A percentile compares a stretch with the other conserved stretches of the same genome.
These are phyloP conservation scores for Sarcophaga variegata DNA, from an alignment of 2,888 invertebrate genomes.

Conservation along the genomic window DNA sequence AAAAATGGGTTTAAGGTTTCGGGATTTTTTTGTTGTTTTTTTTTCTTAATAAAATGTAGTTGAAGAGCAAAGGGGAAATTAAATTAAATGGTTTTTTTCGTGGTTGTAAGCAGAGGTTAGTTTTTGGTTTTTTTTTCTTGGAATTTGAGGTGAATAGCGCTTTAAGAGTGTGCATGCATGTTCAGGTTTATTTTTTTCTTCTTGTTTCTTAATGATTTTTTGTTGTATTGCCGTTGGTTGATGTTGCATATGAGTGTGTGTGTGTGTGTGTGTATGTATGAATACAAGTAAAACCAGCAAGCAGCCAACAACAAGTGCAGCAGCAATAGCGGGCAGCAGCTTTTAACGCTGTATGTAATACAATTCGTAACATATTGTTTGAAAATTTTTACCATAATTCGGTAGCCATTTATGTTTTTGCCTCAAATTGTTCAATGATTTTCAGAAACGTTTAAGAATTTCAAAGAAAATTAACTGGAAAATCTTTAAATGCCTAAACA, in stretches of 20 bases:
- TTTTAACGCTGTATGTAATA: background rate
- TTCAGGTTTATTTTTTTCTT: background rate
- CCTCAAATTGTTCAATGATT: background rate
- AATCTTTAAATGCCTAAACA: background rate
- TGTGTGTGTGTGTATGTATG: background rate
- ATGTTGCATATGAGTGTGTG: background rate
- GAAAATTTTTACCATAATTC: conserved; percentile 35
- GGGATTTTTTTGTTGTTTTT: no score
- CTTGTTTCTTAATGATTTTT: background rate
- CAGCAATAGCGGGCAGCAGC: background rate
- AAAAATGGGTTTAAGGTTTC: no score
- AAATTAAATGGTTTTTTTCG: no score
- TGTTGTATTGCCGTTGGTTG: conserved; percentile 21
- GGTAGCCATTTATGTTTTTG: conserved; percentile 6
- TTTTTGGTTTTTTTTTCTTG: no score
- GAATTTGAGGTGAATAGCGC: no score
- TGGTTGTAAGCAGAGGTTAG: no score
- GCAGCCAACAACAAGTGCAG: conserved; percentile 57
- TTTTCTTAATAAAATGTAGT: no score
- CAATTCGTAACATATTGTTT: conserved; percentile 64
- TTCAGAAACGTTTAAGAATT: background rate
- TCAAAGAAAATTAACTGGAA: background rate
- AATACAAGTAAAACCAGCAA: conserved; percentile 61
- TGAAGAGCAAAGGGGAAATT: no score
- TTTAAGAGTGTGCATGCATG: background rate